Base-by-base conservation (phyloP, 2,888 invertebrate genomes). In the Aproaerema taeniolella region DNA sequence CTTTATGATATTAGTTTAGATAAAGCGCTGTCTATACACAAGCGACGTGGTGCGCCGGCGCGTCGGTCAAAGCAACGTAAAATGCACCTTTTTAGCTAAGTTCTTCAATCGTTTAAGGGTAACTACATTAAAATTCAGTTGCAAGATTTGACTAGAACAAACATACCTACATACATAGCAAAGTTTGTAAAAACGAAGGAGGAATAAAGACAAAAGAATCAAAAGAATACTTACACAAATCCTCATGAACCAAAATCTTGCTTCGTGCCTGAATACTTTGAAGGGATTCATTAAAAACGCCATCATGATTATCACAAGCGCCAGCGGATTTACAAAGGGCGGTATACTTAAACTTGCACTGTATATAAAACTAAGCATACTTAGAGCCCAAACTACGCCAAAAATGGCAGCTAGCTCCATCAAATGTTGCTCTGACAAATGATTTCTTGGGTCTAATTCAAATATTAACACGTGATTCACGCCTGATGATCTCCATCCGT, bases 401-500 rank as follows among this genome's bases (percentile, higher is more conserved):
- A 98, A 94, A 39, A 97, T 93, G 0, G 96, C 93, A 0, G 98
- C 95, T 58, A 97, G 77, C 75, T 98, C 98, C 91, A 98, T 96
- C 28, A 99, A 88, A 78, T 98, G 95, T 63, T 98, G 97, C 57
- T 98, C 97, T 0, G 95, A 95, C 0, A 96, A 83, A 75, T 98
- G 97, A 75, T 97, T 96, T 41, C 98, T 88, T 0, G 98, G 98
- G 75, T 99, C 98, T 58, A 99, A 85, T 70, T 98, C 98, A 76
- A 99, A 99, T 54, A 99, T 99, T 1, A 99, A 88, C 0, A 99
- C 98, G 70, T 99, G 98, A 83, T 98, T 98, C 9, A 99, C 98
- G 2, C 99, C 98, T 0, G 97, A 97, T 0, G 97, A 95, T 2
- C 98, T 88, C 98, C 98, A 98, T 4, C 98, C 98, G 70, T 98